Base-by-base conservation (phyloP, 2,797 vertebrate genomes). In the Gymnopithys bicolor region DNA sequence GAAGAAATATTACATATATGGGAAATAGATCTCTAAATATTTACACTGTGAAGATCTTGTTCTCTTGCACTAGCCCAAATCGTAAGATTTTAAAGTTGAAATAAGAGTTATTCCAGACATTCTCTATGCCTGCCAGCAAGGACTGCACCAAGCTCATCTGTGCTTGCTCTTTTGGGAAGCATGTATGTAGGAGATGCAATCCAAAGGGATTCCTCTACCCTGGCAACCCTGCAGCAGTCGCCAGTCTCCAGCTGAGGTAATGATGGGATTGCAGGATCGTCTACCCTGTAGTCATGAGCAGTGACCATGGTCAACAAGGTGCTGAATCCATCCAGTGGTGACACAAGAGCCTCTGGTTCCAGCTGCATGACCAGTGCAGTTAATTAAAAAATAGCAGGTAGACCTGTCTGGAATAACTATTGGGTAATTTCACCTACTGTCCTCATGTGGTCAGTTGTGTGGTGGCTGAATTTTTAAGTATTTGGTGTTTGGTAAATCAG, bases 11-110 rank as follows among this genome's bases (percentile, higher is more conserved):
- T 80, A 59, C n/a, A 17, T 71, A 76, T 46, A 92, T 1, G 9
- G 52, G 53, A 93, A 58, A 53, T 46, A 91, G 52, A 77, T 24
- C n/a, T 43, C 81, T 62, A 83, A 93, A 87, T 87, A 94, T 78
- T 89, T 91, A 80, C 33, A 27, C 58, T 75, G 39, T 13, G 23
- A 86, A 75, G 58, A 81, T 45, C 60, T 64, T 68, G 33, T 59
- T 89, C 75, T 89, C n/a, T 71, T 81, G 58, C 32, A 48, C 10
- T 68, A 75, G 74, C 19, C 35, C 1, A 7, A 80, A 77, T 37
- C 6, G 23, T 51, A 56, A 79, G 68, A 71, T 75, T 75, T 71
- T 41, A 62, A 78, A 59, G 27, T 13, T 56, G 53, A 92, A 93
- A 12, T 39, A 89, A 56, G 71, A 62, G 43, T 62, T 83, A 45